Evolutionary conservation across 2,888 invertebrate genomes (phyloP), one percentile per base, ranked within the genome.

Genomic region (Anaspis maculata): DNA sequence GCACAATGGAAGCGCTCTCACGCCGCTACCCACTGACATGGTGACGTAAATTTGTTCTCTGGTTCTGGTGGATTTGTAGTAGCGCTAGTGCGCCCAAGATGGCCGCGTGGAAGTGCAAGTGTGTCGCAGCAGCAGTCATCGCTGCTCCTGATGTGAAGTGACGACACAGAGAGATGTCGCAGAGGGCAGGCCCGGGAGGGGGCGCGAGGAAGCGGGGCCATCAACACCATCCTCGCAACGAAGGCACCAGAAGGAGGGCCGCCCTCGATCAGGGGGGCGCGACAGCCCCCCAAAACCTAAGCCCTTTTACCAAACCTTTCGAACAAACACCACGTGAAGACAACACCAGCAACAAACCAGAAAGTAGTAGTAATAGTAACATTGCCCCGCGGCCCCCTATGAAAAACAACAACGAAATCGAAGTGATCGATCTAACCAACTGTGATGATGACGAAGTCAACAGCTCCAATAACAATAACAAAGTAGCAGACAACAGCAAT

Each of bases 181-280:
- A 71, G 67, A 70, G 70, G 68, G 70, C 69, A 67, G 68, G 72
- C 69, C 69, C 73, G 69, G 71, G 70, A 66, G n/a, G n/a, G n/a
- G 69, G 70, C 70, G 70, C 66, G 57, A 73, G 72, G 65, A 78
- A 79, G 62, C 74, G 80, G 65, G 81, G 81, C 48, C 81, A 79
- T 65, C 81, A 81, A 66, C 80, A 81, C 68, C 82, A 82, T 69
- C 81, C 80, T 60, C 76, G 80, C 44, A 74, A 79, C 59, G 59
- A 62, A 45, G 64, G 64, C 49, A 57, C 47, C 40, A 58, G 64
- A 43, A 52, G 56, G 36, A 65, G 75, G 57, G 75, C 69, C 66
- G 69, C 70, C 66, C 68, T 71, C 63, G 70, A 71, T 65, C 65
- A 67, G 67, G 11, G 14, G 29, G 37, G 41, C 22, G 12, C 10